A percentile compares a stretch with the other conserved stretches of the same genome.
Evolutionary conservation across 2,888 invertebrate genomes (phyloP).

Genomic region (Chromoteleia sp.): DNA sequence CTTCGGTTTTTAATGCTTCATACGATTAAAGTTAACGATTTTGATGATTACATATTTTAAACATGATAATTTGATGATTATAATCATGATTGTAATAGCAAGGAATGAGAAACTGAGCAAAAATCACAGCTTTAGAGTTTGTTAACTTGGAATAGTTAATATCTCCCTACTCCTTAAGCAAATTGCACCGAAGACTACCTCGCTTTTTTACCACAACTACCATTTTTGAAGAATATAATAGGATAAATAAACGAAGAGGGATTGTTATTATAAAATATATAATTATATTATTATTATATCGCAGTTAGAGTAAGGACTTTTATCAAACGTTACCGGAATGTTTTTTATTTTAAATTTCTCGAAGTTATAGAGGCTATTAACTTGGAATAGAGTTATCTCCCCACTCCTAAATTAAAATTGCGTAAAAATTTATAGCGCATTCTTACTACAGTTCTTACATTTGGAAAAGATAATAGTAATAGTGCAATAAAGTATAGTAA

Average conservation of each 20-base stretch:
- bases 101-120: background rate
- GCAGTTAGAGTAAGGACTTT: too few species aligned
- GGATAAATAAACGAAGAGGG: slow-evolving; percentile 6
- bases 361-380: too few species aligned
- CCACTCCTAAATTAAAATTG: too few species aligned
- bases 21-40: slow-evolving; percentile 30
- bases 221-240: background rate
- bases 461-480: too few species aligned
- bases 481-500: too few species aligned
- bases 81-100: slow-evolving; percentile 21
- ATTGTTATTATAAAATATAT: background rate
- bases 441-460: too few species aligned
- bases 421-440: too few species aligned
- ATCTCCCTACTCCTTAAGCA: background rate
- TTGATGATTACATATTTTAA: background rate
- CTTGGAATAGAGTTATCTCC: too few species aligned
- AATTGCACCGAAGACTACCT: background rate
- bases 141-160: background rate
- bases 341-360: too few species aligned
- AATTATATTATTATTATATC: too few species aligned
- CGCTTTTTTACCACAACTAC: background rate
- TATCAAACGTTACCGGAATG: too few species aligned
- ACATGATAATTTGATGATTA: slow-evolving; percentile 52
- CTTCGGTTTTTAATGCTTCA: slow-evolving; percentile 23
- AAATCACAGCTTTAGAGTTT: background rate